Evolutionary conservation across 2,888 invertebrate genomes (phyloP).

Genomic region (Polydesmus complanatus): DNA sequence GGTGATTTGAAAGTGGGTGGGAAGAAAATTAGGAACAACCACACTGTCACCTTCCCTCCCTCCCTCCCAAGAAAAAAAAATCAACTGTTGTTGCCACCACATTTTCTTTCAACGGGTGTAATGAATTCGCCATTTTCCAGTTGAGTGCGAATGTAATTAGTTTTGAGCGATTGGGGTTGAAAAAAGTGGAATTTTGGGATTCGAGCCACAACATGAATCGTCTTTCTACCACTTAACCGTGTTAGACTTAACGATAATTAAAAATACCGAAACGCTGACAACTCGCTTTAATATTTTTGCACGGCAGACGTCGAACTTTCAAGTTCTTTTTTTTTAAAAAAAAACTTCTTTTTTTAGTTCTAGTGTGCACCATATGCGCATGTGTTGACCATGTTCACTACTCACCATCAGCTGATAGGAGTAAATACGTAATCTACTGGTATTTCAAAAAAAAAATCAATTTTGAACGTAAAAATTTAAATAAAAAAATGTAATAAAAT

Average conservation of each 20-base stretch:
- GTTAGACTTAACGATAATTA: background rate
- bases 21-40: background rate
- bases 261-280: background rate
- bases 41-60: no score
- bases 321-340: no score
- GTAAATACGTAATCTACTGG: background rate
- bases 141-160: background rate
- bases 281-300: background rate
- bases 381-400: background rate
- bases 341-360: no score
- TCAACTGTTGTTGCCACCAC: background rate
- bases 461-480: background rate
- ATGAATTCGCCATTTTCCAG: background rate
- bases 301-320: no score
- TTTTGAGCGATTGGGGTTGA: background rate
- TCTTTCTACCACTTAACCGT: background rate
- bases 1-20: no score
- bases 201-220: background rate
- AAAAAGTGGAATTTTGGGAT: background rate
- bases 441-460: background rate
- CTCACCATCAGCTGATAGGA: no score
- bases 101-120: background rate
- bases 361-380: background rate
- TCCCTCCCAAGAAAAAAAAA: background rate
- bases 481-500: background rate